phyloP scores from a whole-genome alignment of 1,140 invertebrate genomes.

The Aradophagus sp. region DNA sequence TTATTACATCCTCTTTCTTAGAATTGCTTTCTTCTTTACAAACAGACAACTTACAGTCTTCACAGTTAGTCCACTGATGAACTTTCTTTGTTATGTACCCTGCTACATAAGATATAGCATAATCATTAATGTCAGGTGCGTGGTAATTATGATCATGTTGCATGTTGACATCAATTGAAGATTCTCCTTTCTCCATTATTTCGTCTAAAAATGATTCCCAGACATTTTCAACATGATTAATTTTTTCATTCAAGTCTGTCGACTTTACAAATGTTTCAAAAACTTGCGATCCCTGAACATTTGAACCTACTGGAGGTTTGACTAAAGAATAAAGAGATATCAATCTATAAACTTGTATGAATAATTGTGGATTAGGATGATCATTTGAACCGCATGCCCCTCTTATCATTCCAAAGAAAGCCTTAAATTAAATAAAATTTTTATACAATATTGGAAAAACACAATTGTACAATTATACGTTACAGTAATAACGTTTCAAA shows the following conservation, averaged over 20 bases:
- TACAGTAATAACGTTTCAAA: no score
- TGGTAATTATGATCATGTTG: slow-evolving; percentile 18
- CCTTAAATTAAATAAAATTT: slow-evolving; percentile 9
- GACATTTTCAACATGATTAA: neutral
- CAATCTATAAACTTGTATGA: slow-evolving; percentile 40
- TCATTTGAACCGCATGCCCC: slow-evolving; percentile 26
- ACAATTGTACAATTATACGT: no score
- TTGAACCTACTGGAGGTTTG: slow-evolving; percentile 39
- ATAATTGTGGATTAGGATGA: slow-evolving; percentile 28
- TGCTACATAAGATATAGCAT: slow-evolving; percentile 9
- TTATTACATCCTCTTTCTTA: slow-evolving; percentile 10
- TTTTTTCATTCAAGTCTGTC: neutral
- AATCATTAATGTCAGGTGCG: neutral
- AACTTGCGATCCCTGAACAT: slow-evolving; percentile 23
- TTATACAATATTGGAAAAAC: no score
- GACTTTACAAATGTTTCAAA: slow-evolving; percentile 9
- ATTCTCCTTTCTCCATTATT: slow-evolving; percentile 4
- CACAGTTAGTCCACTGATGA: neutral
- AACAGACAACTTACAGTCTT: neutral
- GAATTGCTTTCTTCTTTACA: neutral
- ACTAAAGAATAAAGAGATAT: slow-evolving; percentile 27
- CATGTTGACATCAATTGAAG: neutral
- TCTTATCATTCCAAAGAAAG: slow-evolving; percentile 41
- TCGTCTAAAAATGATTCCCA: neutral
- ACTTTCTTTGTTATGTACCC: slow-evolving; percentile 6